Base-by-base conservation (phyloP, 2,888 invertebrate species). In the Sesia apiformis region DNA sequence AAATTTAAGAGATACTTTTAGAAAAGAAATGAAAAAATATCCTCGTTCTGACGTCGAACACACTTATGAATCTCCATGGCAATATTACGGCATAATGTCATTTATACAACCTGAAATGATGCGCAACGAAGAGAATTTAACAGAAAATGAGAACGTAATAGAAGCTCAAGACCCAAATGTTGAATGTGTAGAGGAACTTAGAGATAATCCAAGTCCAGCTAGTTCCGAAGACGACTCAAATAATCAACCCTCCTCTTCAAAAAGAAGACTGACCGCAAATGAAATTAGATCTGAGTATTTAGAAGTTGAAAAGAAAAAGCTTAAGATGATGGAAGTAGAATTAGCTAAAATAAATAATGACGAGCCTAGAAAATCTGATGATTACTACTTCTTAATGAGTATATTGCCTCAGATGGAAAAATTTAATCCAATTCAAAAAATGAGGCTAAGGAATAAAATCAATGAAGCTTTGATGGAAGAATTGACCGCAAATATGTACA, bases 341-440 rank as follows among this genome's bases (percentile, higher is more conserved):
- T 42, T 62, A 7, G 58, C 58, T 6, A 61, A 43, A 54, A 6
- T 60, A 43, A 54, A 59, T 50, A 4, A 52, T 56, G 3, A 51
- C 53, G 8, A 57, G 57, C 5, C 53, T 49, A 54, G 60, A 8
- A 38, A 63, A 5, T 60, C 63, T 0, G 63, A 63, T 4, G 62
- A 61, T 52, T 63, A 63, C 38, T 61, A 62, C 40, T 63, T 61
- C 41, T 54, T 63, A 4, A 62, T 63, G 63, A 63, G 63, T 39
- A 53, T 63, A 4, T 53, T 63, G 4, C 63, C 62, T 1, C 62
- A 63, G 40, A 61, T 63, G 60, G 61, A 63, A 43, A 63, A 60
- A 55, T 51, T 63, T 3, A 55, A 58, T 4, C 49, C 63, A 0
- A 39, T 62, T 7, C 57, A 61, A 52, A 63, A 63, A 52, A 61